Evolutionary conservation across 2,797 vertebrate species (phyloP).

Genomic region (Stomatorhinus walkeri): DNA sequence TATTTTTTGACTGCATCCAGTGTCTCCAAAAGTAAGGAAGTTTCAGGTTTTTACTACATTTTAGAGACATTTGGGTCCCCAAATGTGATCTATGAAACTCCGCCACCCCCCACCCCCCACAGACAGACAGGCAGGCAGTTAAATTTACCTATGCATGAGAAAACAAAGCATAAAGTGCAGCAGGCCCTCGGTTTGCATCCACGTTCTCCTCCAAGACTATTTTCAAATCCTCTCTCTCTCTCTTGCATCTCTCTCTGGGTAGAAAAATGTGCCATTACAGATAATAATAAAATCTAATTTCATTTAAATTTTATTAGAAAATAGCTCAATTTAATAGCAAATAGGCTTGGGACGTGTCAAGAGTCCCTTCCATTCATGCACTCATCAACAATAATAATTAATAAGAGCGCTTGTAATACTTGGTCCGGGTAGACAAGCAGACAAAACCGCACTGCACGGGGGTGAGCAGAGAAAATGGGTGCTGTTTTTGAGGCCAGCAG

Average conservation of each 20-base stretch:
- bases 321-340: background rate
- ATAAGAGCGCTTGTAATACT: background rate
- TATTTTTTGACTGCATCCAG: background rate
- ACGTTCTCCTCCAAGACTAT: background rate
- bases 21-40: background rate
- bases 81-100: background rate
- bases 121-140: background rate
- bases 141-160: background rate
- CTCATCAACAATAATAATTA: slow-evolving; percentile 3
- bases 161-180: background rate
- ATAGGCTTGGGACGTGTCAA: background rate
- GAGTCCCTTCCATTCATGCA: background rate
- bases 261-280: background rate
- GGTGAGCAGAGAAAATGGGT: background rate
- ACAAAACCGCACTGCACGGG: background rate
- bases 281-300: slow-evolving; percentile 3
- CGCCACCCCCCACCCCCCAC: background rate
- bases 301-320: background rate
- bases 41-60: background rate
- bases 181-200: background rate
- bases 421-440: background rate
- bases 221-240: background rate
- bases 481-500: background rate
- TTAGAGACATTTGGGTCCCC: background rate
- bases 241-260: background rate